Conservation (phyloP, 2,113 vertebrate genomes). For the Verasper variegatus region DNA sequence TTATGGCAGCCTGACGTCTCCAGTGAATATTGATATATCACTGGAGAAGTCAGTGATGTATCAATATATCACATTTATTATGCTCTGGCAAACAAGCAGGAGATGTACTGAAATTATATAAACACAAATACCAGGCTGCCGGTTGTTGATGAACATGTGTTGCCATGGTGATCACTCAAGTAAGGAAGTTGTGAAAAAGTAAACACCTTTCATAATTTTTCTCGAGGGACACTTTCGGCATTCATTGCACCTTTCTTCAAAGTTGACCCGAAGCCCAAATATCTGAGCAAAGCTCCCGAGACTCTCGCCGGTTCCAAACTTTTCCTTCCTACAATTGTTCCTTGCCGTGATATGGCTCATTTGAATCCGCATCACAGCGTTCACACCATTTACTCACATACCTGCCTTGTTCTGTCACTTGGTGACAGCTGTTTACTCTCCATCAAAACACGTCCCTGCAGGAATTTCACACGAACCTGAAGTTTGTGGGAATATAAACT, state of each 20-base stretch:
- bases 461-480: constrained; percentile 10
- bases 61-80: no score
- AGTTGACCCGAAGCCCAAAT: constrained; percentile 41
- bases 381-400: constrained; percentile 38
- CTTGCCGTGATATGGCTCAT: constrained; percentile 43
- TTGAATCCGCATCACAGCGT: constrained; percentile 28
- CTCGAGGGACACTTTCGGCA: constrained; percentile 30
- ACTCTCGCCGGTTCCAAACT: constrained; percentile 14
- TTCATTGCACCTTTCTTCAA: constrained; percentile 43
- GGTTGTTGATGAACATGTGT: constrained; percentile 5
- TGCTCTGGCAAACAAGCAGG: neutral
- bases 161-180: constrained; percentile 34
- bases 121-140: constrained; percentile 21
- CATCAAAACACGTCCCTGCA: constrained; percentile 7
- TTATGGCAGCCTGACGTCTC: no score
- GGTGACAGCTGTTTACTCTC: constrained; percentile 41
- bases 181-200: constrained; percentile 31
- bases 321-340: constrained; percentile 78
- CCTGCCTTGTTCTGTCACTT: neutral
- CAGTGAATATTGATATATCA: no score
- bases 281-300: constrained; percentile 45
- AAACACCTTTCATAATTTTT: constrained; percentile 32
- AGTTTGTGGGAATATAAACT: neutral
- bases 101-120: neutral
- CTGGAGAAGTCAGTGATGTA: no score